Evolutionary conservation across 2,888 invertebrate genomes (phyloP), one percentile per base, ranked within the genome.

Genomic region (Drosophila cognata): DNA sequence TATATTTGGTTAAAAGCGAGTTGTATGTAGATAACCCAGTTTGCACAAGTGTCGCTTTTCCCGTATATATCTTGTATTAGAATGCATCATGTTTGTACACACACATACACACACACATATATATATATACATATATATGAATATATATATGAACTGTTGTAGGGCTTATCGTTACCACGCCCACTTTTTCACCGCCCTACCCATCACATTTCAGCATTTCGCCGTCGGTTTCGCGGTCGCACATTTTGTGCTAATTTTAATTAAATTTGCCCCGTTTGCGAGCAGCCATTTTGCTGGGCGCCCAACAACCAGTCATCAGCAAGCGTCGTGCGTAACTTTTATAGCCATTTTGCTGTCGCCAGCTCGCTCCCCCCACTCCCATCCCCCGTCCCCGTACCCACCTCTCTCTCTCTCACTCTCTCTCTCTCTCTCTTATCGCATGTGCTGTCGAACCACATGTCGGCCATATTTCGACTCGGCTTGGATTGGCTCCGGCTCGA

Each of bases 1-100:
- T 53, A 64, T 43, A 46, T 28, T 33, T 33, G 43, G 57, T 51
- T 73, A 62, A 63, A 72, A 62, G 51, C 28, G 58, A 35, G 28
- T 31, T 36, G 41, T 29, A 61, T 69, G 71, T 68, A 74, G 85
- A 88, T 89, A 88, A 77, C 90, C 90, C 88, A 89, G 81, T 86
- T 86, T 86, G 81, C 53, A 82, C 86, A 86, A 79, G 86, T 86
- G 86, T 82, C 66, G 71, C 57, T 69, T 74, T 59, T 46, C 18
- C 4, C 21, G 28, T 46, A 28, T 61, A 51, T 25, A 58, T 35
- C 33, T 13, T 58, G 25, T 36, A 28, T 48, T 56, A 28, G 41
- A 67, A 51, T 61, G 48, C 38, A 46, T 36, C 29, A 28, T 48
- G 43, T 50, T 57, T 57, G 51, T 61, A 51, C 38, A 68, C 56